Evolutionary conservation across 2,888 invertebrate genomes (phyloP).

Genomic region (Dascillus cervinus): DNA sequence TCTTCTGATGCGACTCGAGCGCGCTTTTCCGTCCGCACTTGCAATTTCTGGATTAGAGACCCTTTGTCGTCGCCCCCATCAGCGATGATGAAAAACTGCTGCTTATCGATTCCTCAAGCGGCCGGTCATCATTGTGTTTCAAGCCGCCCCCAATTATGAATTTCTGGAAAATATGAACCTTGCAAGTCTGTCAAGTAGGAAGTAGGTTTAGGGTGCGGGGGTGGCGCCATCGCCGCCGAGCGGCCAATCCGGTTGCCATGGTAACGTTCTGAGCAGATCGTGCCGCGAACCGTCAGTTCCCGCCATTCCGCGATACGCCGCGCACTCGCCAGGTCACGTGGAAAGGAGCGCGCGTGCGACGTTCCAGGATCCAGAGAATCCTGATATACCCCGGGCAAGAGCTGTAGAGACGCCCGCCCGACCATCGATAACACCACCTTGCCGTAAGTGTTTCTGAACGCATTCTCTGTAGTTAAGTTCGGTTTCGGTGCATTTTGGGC

Average conservation of each 20-base stretch:
- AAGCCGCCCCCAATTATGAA: no score
- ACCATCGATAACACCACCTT: slow-evolving; percentile 40
- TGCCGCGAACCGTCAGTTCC: slow-evolving; percentile 32
- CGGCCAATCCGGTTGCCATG: slow-evolving; percentile 40
- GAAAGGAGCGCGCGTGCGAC: slow-evolving; percentile 35
- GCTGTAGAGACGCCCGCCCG: slow-evolving; percentile 35
- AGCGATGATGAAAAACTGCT: no score
- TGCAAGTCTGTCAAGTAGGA: slow-evolving; percentile 15
- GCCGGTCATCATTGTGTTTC: no score
- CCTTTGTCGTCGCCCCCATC: no score
- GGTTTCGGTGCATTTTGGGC: no score
- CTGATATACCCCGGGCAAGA: slow-evolving; percentile 35
- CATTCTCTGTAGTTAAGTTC: no score
- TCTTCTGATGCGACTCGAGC: slow-evolving; percentile 20
- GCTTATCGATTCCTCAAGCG: no score
- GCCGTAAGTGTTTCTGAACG: no score
- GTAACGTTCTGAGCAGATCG: slow-evolving; percentile 37
- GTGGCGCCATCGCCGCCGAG: slow-evolving; percentile 38
- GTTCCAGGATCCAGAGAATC: slow-evolving; percentile 31
- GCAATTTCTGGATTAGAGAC: no score
- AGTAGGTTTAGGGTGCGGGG: slow-evolving; percentile 21
- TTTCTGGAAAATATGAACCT: no score
- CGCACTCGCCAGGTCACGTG: slow-evolving; percentile 42
- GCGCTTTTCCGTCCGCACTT: no score
- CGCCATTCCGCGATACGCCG: slow-evolving; percentile 42